phyloP scores from a whole-genome alignment of 2,888 invertebrate species.

The Cantharis rustica region DNA sequence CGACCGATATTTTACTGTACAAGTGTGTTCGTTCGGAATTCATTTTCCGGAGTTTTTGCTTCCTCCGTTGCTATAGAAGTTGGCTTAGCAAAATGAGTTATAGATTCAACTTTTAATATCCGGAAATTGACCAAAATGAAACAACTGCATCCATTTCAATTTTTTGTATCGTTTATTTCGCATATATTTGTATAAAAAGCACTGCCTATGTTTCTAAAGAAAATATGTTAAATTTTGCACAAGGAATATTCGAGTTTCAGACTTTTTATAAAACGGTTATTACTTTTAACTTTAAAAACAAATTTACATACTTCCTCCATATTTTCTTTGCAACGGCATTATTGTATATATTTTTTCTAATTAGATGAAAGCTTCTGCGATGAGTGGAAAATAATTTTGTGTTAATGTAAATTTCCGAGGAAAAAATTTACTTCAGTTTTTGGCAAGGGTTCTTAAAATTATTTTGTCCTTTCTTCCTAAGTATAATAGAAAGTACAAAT shows the following conservation, averaged over 20 bases:
- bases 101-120: slow-evolving; percentile 24
- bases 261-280: neutral
- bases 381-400: neutral
- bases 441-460: neutral
- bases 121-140: slow-evolving; percentile 19
- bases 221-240: neutral
- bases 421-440: neutral
- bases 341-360: neutral
- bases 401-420: neutral
- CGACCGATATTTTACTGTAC: slow-evolving; percentile 25
- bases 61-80: slow-evolving; percentile 12
- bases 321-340: neutral
- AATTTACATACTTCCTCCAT: neutral
- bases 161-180: neutral
- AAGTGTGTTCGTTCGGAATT: slow-evolving; percentile 26
- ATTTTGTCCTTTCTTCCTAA: neutral
- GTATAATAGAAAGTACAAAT: neutral
- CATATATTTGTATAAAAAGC: neutral
- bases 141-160: neutral
- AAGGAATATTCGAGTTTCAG: neutral
- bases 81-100: slow-evolving; percentile 21
- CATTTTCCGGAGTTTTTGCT: slow-evolving; percentile 24
- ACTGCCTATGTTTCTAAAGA: neutral
- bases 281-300: neutral
- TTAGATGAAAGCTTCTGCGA: neutral